Conservation (phyloP, 2,113 vertebrate species). For the Bos taurus region ARS-UCD2.0 NC_037334.1:10003501-10004000, state of each 20-base stretch:
- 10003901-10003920: neutral
- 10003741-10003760: neutral
- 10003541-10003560: neutral
- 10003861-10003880: neutral
- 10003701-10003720: neutral
- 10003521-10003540: neutral
- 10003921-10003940: neutral
- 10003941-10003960: neutral
- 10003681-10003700: neutral
- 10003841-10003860: neutral
- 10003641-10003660: neutral
- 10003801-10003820: neutral
- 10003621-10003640: neutral
- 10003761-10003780: neutral
- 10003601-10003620: neutral
- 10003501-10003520: neutral
- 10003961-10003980: neutral
- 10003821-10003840: neutral
- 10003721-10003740: neutral
- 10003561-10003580: neutral
- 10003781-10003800: neutral
- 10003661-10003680: neutral
- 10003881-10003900: fast-evolving
- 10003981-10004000: neutral
- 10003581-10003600: neutral